Evolutionary conservation across 2,888 invertebrate genomes (phyloP), one percentile per base, ranked within the genome.

Genomic region (Diaperis boleti): DNA sequence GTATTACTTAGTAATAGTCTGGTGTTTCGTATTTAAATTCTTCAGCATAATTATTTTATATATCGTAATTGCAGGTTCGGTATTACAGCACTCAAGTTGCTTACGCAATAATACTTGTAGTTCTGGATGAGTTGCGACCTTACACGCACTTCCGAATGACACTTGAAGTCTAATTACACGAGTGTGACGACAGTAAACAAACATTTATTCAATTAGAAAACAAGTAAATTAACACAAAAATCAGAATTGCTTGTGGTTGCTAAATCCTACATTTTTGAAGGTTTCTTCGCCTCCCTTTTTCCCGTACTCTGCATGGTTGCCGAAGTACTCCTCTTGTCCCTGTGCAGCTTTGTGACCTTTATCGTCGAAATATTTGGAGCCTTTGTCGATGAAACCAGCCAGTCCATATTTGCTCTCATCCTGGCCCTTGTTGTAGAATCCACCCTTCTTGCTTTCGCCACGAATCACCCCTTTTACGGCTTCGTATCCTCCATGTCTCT

Each of bases 401-500:
- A 88, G 88, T 8, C 90, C 91, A 64, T 89, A 87, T 72, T 89
- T 52, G 3, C 52, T 69, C 14, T 61, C 57, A 11, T 59, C 56
- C 37, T 44, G 69, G 0, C 45, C 64, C 17, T 67, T 65, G 15
- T 69, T 70, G 3, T 13, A 6, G 18, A 44, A 18, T 15, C 61
- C 87, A 68, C 88, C 87, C 67, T 88, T 85, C 70, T 89, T 87
- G 68, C 88, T 87, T 1, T 84, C 88, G 69, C 89, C 89, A 1
- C 10, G 15, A 1, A 22, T 29, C 7, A 26, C 20, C 13, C 37
- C 65, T 59, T 66, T 65, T 1, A 52, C 62, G 7, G 59, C 87
- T 74, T 91, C 89, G 75, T 87, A 89, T 3, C 85, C 89, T 35
- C 91, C 92, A 72, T 92, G 89, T 70, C 91, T 90, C 76, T 90